Percentiles rank a stretch among this genome's conserved stretches.
phyloP scores from a whole-genome alignment of 2,113 vertebrate species.

The Anolis sagrei region DNA sequence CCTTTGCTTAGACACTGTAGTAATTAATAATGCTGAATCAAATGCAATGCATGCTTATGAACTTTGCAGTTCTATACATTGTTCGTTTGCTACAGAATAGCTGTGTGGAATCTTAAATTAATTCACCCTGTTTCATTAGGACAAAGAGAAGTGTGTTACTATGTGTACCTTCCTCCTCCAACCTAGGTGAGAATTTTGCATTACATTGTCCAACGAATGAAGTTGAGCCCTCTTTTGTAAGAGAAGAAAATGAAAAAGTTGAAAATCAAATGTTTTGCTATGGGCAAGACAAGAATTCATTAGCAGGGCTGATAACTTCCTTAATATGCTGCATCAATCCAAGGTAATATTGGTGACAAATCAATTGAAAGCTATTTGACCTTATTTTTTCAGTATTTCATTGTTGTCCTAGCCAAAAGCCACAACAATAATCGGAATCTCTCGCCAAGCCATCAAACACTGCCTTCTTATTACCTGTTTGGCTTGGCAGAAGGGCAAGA shows the following conservation, averaged over 20 bases:
- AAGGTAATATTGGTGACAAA: slow-evolving; percentile 30
- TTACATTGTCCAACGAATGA: slow-evolving; percentile 3
- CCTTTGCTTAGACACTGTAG: slow-evolving; percentile 15
- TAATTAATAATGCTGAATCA: slow-evolving; percentile 24
- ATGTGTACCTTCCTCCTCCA: not conserved
- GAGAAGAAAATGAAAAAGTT: not conserved
- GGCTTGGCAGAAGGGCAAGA: too few species aligned
- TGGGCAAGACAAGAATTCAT: slow-evolving; percentile 1
- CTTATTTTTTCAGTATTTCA: slow-evolving; percentile 15
- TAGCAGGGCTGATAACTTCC: not conserved
- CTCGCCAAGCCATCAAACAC: too few species aligned
- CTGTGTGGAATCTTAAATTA: slow-evolving; percentile 16
- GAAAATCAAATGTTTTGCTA: slow-evolving; percentile 23
- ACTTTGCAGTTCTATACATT: slow-evolving; percentile 15
- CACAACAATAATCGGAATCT: slow-evolving; percentile 27
- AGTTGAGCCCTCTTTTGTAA: not conserved
- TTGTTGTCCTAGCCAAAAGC: not conserved
- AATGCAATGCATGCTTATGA: not conserved
- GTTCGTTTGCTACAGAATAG: not conserved
- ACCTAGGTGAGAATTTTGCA: slow-evolving; percentile 34
- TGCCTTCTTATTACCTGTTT: too few species aligned
- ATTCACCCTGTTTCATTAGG: not conserved
- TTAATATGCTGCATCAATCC: slow-evolving; percentile 20
- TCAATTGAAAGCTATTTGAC: slow-evolving; percentile 27
- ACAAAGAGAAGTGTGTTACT: not conserved